Base-by-base conservation (phyloP, 2,888 invertebrate species). In the Drosophila longiperda region DNA sequence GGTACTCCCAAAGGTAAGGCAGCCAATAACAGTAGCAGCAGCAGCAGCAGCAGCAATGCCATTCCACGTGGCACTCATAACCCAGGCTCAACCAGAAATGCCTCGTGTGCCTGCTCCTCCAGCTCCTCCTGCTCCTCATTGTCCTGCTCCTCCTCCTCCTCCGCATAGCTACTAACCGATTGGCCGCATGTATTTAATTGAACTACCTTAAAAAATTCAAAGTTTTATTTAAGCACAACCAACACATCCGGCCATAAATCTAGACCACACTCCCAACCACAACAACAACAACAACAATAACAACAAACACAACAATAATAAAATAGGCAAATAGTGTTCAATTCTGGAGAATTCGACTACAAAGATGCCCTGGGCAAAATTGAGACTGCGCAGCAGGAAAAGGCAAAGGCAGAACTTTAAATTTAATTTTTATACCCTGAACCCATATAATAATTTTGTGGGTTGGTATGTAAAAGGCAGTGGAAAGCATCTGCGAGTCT, bases 101-200 rank as follows among this genome's bases (percentile, higher is more conserved):
- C 32, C 48, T 17, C 29, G 29, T 29, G 29, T 29, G 29, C 3
- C 23, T 5, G 12, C 33, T 2, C 6, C 17, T 36, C 5, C 42
- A 6, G 1, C 40, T n/a, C 2, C 40, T 5, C n/a, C 42, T 20
- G 11, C 40, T 11, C 7, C 36, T 36, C 34, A 0, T 33, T 11
- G 9, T 33, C 33, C 33, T 33, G 33, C 33, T 33, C 11, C 33
- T 33, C 0, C 33, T 33, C 33, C 33, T 33, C 34, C 15, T 3
- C 9, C 34, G 5, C 20, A 34, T 29, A 20, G n/a, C 20, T 26
- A 8, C n/a, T 29, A 29, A 32, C 42, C 57, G 26, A 53, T 68
- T 58, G 59, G 59, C 59, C 59, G 59, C 53, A 42, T n/a, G 50
- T 26, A 64, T 60, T 74, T 64, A 49, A 64, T 73, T 73, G 57